phyloP scores from a whole-genome alignment of 2,888 invertebrate genomes.

The Drosophila mimetica region DNA sequence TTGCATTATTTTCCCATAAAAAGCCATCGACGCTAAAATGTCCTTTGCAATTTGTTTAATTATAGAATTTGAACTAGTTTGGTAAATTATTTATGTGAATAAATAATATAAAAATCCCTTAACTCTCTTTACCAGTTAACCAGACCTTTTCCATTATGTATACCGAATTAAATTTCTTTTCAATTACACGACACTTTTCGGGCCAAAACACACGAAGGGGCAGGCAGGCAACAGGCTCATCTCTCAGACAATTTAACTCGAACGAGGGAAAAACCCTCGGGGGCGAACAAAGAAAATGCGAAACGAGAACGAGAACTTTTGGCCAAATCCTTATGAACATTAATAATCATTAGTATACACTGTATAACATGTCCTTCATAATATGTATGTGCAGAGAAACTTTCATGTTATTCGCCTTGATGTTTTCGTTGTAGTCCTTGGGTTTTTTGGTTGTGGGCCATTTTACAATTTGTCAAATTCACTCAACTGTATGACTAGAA shows the following conservation, averaged over 20 bases:
- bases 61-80: too few relatives aligned
- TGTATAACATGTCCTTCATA: slow-evolving; percentile 20
- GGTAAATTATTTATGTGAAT: too few relatives aligned
- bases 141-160: not conserved
- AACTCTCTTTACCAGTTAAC: not conserved
- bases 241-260: slow-evolving; percentile 53
- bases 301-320: slow-evolving; percentile 41
- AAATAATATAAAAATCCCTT: too few relatives aligned
- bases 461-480: slow-evolving; percentile 76
- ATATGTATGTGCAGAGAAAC: slow-evolving; percentile 32
- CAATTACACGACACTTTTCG: slow-evolving; percentile 57
- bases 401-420: slow-evolving; percentile 8
- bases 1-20: slow-evolving; percentile 29
- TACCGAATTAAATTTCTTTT: slow-evolving; percentile 43
- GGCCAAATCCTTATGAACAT: slow-evolving; percentile 68
- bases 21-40: slow-evolving; percentile 1
- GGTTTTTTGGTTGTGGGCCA: slow-evolving; percentile 44
- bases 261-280: slow-evolving; percentile 10
- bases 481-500: slow-evolving; percentile 65
- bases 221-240: slow-evolving; percentile 53
- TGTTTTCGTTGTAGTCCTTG: slow-evolving; percentile 15
- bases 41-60: not conserved
- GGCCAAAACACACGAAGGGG: slow-evolving; percentile 14
- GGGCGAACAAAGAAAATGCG: slow-evolving; percentile 19
- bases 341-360: slow-evolving; percentile 71